Conservation (phyloP, 2,888 invertebrate species). For the Mythimna ferrago region DNA sequence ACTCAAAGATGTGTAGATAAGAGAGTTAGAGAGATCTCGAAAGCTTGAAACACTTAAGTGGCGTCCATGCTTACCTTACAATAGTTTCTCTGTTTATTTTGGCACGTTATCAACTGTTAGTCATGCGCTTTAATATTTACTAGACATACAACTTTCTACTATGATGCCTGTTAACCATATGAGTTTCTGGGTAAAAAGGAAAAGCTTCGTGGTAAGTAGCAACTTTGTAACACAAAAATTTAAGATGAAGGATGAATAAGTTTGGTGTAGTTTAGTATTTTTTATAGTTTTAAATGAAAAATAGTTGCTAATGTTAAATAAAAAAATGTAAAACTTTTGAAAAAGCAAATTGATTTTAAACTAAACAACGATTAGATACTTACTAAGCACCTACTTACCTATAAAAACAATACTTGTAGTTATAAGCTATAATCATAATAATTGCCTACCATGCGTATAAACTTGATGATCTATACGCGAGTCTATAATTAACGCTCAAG, state of each 20-base stretch:
- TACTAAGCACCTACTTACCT: neutral
- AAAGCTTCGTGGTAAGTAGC: constrained; percentile 17
- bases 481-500: constrained; percentile 12
- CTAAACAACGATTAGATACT: neutral
- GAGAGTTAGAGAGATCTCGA: constrained; percentile 65
- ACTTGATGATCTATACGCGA: constrained; percentile 13
- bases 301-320: neutral
- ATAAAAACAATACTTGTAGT: neutral
- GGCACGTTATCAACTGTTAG: constrained; percentile 62
- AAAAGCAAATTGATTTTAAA: neutral
- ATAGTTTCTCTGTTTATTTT: constrained; percentile 60
- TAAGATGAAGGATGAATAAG: constrained; percentile 15
- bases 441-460: neutral
- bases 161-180: constrained; percentile 29
- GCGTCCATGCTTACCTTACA: constrained; percentile 51
- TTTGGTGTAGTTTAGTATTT: neutral
- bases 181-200: constrained; percentile 27
- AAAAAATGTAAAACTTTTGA: constrained; percentile 2
- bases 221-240: constrained; percentile 9
- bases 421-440: constrained; percentile 7
- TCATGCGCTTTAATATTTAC: constrained; percentile 50
- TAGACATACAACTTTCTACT: constrained; percentile 63
- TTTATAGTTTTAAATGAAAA: neutral
- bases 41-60: constrained; percentile 60
- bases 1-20: constrained; percentile 58